A percentile compares a stretch with the other conserved stretches of the same genome.
These are phyloP conservation scores for Cetoscarus ocellatus DNA, from an alignment of 2,797 vertebrate genomes.

Conservation along the genomic window DNA sequence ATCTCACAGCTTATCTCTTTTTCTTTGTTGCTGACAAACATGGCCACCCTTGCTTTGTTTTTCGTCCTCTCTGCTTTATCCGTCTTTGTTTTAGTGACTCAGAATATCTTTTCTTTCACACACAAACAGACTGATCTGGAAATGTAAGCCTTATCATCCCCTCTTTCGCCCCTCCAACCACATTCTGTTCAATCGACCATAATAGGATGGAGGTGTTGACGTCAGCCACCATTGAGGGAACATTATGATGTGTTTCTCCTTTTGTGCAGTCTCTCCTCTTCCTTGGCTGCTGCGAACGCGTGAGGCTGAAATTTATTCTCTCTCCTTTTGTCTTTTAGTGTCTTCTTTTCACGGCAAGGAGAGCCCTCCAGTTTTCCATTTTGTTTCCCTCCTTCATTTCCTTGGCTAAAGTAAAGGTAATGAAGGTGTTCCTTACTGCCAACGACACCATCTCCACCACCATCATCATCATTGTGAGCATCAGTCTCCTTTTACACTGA, in stretches of 20 bases:
- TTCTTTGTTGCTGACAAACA: constrained; percentile 12
- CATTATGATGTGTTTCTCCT: constrained; percentile 62
- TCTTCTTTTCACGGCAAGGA: constrained; percentile 43
- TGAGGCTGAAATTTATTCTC: constrained; percentile 57
- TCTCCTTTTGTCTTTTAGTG: constrained; percentile 50
- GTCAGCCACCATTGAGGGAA: constrained; percentile 62
- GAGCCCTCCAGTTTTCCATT: constrained; percentile 46
- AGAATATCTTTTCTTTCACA: constrained; percentile 18
- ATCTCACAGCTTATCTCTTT: constrained; percentile 6
- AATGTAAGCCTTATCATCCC: constrained; percentile 53
- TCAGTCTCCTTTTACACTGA: constrained; percentile 20
- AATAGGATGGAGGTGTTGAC: constrained; percentile 60
- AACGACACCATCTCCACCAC: constrained; percentile 29
- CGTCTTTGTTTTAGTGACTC: constrained; percentile 48
- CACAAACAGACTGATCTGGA: constrained; percentile 27
- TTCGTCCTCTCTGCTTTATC: constrained; percentile 23
- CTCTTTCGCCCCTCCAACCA: constrained; percentile 46
- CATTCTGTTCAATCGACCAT: constrained; percentile 61
- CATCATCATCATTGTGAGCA: constrained; percentile 4
- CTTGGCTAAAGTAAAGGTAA: constrained; percentile 42
- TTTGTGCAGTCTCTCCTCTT: constrained; percentile 45
- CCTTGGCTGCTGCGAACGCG: constrained; percentile 39
- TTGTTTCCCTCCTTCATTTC: constrained; percentile 44
- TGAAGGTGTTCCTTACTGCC: constrained; percentile 38
- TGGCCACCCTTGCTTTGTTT: constrained; percentile 10